Evolutionary conservation across 2,797 vertebrate species (phyloP).

Genomic region (Hydrocynus forskahlii): DNA sequence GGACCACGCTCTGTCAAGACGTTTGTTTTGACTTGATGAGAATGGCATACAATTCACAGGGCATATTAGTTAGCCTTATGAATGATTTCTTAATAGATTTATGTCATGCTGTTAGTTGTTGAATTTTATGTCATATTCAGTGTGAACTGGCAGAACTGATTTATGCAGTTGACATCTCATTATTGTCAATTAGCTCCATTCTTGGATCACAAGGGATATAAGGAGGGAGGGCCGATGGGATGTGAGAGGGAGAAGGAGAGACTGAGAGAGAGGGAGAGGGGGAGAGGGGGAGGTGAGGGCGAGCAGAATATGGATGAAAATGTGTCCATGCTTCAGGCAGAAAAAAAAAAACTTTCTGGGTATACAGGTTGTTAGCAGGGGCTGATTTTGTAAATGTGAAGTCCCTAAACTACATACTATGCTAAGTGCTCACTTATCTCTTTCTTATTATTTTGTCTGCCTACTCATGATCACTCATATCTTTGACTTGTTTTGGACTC

Average conservation of each 20-base stretch:
- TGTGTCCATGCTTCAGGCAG: neutral
- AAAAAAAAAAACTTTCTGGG: neutral
- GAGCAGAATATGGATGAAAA: slow-evolving; percentile 1
- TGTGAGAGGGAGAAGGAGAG: neutral
- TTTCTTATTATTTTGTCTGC: neutral
- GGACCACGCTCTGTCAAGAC: neutral
- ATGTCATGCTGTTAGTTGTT: neutral
- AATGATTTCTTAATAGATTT: slow-evolving; percentile 7
- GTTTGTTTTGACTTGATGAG: neutral
- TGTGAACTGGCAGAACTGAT: neutral
- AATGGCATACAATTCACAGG: neutral
- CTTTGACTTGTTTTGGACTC: neutral
- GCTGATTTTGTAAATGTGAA: neutral
- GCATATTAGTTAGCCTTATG: slow-evolving; percentile 7
- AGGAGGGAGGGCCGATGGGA: neutral
- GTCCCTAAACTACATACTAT: neutral
- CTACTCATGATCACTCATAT: no score
- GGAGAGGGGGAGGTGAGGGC: neutral
- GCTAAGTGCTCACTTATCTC: no score
- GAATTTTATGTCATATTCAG: slow-evolving; percentile 12
- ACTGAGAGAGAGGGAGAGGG: neutral
- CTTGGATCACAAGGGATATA: slow-evolving; percentile 9
- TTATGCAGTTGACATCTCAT: slow-evolving; percentile 26
- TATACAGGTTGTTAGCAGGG: neutral
- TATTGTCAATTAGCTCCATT: slow-evolving; percentile 31